These are phyloP conservation scores for Mantis religiosa DNA, from an alignment of 2,888 invertebrate genomes.

Conservation along the genomic window DNA sequence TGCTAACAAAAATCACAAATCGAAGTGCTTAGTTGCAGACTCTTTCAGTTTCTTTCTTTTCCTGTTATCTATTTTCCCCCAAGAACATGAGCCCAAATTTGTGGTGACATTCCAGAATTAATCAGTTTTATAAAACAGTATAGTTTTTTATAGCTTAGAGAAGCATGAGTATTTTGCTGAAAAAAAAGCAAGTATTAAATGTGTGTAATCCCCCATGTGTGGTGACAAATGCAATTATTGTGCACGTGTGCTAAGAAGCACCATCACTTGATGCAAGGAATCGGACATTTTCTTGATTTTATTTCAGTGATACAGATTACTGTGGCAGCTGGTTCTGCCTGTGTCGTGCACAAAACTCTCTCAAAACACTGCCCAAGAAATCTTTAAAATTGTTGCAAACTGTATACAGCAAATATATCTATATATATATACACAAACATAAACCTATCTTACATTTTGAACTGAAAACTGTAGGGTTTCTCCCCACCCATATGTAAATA, in stretches of 20 bases:
- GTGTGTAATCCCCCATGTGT: background rate
- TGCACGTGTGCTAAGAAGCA: background rate
- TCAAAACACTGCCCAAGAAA: background rate
- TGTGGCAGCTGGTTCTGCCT: background rate
- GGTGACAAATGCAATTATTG: background rate
- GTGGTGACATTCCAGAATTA: background rate
- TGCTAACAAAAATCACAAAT: background rate
- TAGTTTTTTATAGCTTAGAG: background rate
- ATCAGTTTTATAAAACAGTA: background rate
- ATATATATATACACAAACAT: background rate
- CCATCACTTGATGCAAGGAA: background rate
- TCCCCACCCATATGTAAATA: background rate
- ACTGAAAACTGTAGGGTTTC: background rate
- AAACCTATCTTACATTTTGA: background rate
- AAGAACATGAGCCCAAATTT: background rate
- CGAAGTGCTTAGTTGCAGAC: background rate
- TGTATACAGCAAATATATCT: background rate
- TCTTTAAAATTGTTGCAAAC: background rate
- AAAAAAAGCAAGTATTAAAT: background rate
- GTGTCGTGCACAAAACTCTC: background rate
- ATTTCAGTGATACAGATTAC: background rate
- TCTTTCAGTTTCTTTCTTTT: background rate
- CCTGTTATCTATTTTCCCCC: background rate
- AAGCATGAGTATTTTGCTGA: background rate
- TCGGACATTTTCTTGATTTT: background rate